Base-by-base conservation (phyloP, 2,113 vertebrate species). In the Eudyptes chrysolophus region DNA sequence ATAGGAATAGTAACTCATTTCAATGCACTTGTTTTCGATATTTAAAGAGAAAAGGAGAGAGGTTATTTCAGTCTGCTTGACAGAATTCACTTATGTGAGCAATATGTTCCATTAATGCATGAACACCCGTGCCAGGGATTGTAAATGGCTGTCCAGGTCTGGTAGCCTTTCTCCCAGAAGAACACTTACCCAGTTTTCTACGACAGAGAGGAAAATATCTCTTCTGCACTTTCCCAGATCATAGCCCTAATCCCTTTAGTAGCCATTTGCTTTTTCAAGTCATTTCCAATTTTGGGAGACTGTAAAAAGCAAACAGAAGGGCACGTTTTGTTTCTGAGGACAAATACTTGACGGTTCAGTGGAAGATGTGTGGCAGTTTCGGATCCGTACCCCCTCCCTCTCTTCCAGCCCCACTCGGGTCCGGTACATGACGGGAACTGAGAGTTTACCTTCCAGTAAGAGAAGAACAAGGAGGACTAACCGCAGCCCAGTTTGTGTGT, bases 21-120 rank as follows among this genome's bases (percentile, higher is more conserved):
- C 82, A 90, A 36, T 90, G 82, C 70, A 86, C 58, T 94, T 96
- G 55, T 96, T 97, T 92, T 71, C 71, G 85, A 90, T 96, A 93
- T 96, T 96, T 96, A 85, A 94, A 89, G 77, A 87, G 44, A 72
- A 90, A 87, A 62, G 36, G 74, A 87, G 75, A 86, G 85, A 55
- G 79, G 64, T 87, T 96, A 92, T 96, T 96, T 94, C 42, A 48
- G 93, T 93, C 69, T 95, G 61, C 54, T 79, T 89, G 84, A 87
- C 88, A 90, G 61, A 93, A 94, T 92, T 92, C 19, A 81, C 58
- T 92, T 93, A 62, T 52, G 58, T 70, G 87, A 94, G 93, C 91
- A 87, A 25, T 87, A 77, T 83, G 70, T 85, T 91, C n/a, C 55
- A 72, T 90, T 86, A 94, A 77, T 54, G 26, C 64, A 72, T 49